These are phyloP conservation scores for Gymnarchus niloticus DNA, from an alignment of 2,113 vertebrate species.

Conservation along the genomic window DNA sequence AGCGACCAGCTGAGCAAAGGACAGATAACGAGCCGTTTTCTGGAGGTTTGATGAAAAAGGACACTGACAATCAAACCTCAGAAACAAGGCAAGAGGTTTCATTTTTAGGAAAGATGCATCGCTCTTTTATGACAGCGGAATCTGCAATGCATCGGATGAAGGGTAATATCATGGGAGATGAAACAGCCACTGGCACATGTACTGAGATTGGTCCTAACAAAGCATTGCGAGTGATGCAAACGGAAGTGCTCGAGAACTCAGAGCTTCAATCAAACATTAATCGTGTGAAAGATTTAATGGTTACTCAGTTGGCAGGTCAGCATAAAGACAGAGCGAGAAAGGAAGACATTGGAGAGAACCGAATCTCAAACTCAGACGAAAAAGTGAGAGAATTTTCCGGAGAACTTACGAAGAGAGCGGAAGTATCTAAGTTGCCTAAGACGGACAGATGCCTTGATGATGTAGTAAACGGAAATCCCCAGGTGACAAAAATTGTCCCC, in stretches of 20 bases:
- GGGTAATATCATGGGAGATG: conserved; percentile 23
- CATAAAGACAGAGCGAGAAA: neutral
- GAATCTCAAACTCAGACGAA: conserved; percentile 45
- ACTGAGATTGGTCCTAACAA: conserved; percentile 53
- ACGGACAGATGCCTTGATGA: conserved; percentile 49
- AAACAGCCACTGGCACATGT: conserved; percentile 26
- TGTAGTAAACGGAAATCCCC: conserved; percentile 52
- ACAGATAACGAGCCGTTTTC: neutral
- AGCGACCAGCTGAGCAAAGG: conserved; percentile 31
- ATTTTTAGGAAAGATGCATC: conserved; percentile 22
- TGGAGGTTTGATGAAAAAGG: neutral
- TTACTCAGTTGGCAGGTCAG: neutral
- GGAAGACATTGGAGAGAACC: conserved; percentile 25
- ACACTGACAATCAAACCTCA: conserved; percentile 18
- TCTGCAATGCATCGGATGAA: conserved; percentile 22
- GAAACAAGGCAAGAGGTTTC: conserved; percentile 34
- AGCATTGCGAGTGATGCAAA: neutral
- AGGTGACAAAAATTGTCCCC: conserved; percentile 64
- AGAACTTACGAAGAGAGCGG: conserved; percentile 38
- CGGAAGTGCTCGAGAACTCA: neutral
- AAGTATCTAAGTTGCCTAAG: conserved; percentile 46
- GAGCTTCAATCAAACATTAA: neutral
- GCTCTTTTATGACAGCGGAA: conserved; percentile 21
- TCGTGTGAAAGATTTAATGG: conserved; percentile 13
- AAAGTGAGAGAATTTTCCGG: conserved; percentile 54